Base-by-base conservation (phyloP, 2,888 invertebrate genomes). In the Xestia ashworthii region DNA sequence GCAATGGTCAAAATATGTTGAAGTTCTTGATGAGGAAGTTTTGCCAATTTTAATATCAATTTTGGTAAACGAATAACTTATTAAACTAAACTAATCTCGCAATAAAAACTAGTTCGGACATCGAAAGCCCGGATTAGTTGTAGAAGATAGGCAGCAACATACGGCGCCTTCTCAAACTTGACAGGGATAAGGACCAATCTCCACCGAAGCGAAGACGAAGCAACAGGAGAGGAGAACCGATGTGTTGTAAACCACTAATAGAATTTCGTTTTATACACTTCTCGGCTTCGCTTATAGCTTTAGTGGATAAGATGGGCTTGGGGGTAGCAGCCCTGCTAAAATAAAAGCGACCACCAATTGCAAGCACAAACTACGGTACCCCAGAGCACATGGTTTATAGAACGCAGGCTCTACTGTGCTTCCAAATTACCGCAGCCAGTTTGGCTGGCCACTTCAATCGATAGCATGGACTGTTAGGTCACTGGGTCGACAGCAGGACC, bases 381-480 rank as follows among this genome's bases (percentile, higher is more conserved):
- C 12, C 16, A 22, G n/a, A 22, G n/a, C 22, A 58, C 19, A 46
- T 46, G 62, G 16, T 16, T 46, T 67, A 16, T 8, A 25, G 19
- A 44, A 12, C 9, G 19, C 16, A 65, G 3, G 38, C 44, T 53
- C 14, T 32, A 14, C 44, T 38, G n/a, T 44, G n/a, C 32, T 66
- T 32, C 65, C 78, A 69, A 81, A 70, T 67, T 46, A 25, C 53
- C 6, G 53, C 4, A 62, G 71, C 44, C 70, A 55, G 38, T 80
- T 71, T 83, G 80, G 84, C 80, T 80, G 46, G 65, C 19, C n/a
- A 19, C 60, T 44, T 9, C n/a, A 84, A 80, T 82, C 82, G 80
- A 82, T 83, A 75, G 55, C 5, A 22, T 38, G 55, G 80, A 60
- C 11, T 62, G 48, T 41, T 38, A 58, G 82, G 84, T 82, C 75